Evolutionary conservation across 2,797 vertebrate species (phyloP), one percentile per base, ranked within the genome.

Genomic region (Acanthiza pusilla): DNA sequence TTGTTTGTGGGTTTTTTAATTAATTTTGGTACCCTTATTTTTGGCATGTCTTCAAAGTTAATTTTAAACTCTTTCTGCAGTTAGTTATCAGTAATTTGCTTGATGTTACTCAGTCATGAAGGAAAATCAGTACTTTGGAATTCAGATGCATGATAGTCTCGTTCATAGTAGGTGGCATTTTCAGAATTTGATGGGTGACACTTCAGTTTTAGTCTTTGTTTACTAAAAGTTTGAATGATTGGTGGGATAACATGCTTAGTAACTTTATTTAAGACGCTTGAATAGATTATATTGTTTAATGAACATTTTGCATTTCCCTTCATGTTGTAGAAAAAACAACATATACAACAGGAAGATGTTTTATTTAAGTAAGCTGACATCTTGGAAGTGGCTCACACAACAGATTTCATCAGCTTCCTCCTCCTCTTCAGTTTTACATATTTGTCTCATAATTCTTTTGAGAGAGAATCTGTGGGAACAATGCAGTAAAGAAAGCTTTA

Each of bases 391-490:
- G 80, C 70, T 94, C 78, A 65, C 57, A 77, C 77, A 85, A 61
- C 72, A 92, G 85, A 80, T 92, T 91, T 91, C 65, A 30, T 76
- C 45, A 77, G 78, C 72, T 95, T 95, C 91, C 53, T 94, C 67
- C 71, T 95, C 42, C 45, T 83, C 38, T 82, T 15, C 55, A 55
- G 30, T 89, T 96, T 80, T 92, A 57, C 55, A 30, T 92, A 63
- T 96, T 94, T 86, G 70, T 93, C 55, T 85, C 60, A 38, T 82
- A 81, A 55, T 26, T 78, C 85, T 75, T 93, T 88, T 70, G 70
- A 63, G 72, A 81, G 62, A 63, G 50, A 93, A 79, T 84, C 36
- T 78, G 79, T 78, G 79, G 73, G 78, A 92, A 88, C 94, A 96
- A 88, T 90, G 83, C 19, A 38, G 36, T 94, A 76, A 92, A 91